Conservation (phyloP, 2,797 vertebrate genomes). For the Champsocephalus gunnari region DNA sequence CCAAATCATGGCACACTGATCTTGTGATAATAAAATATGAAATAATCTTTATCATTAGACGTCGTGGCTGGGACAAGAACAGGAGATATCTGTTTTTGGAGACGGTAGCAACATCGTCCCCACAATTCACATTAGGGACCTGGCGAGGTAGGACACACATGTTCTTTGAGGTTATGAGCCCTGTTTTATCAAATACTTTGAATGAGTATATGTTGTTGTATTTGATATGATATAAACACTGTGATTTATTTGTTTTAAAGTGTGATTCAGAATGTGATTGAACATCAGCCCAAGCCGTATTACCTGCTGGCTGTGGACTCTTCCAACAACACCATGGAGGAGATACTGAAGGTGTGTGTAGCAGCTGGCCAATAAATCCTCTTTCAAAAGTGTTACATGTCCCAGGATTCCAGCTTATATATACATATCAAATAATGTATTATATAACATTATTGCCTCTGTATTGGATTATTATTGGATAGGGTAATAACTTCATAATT, state of each 20-base stretch:
- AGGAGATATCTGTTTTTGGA: slow-evolving; percentile 88
- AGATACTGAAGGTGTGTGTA: slow-evolving; percentile 87
- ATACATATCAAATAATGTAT: too few species aligned
- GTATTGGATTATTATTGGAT: too few species aligned
- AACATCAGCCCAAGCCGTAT: slow-evolving; percentile 81
- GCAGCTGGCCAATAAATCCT: neutral
- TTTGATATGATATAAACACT: neutral
- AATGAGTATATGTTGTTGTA: neutral
- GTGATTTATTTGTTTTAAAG: slow-evolving; percentile 65
- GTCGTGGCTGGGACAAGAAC: slow-evolving; percentile 88
- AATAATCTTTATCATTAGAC: slow-evolving; percentile 69
- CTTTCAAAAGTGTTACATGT: neutral
- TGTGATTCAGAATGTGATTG: slow-evolving; percentile 89
- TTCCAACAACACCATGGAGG: slow-evolving; percentile 85
- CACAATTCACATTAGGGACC: slow-evolving; percentile 90
- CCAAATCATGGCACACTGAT: too few species aligned
- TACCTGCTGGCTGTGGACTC: slow-evolving; percentile 92
- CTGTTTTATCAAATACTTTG: neutral
- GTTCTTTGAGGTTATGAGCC: too few species aligned
- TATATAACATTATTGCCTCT: too few species aligned
- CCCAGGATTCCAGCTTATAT: neutral
- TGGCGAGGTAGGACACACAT: slow-evolving; percentile 85
- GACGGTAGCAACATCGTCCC: slow-evolving; percentile 90
- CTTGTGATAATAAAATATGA: neutral
- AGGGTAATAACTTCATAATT: too few species aligned